Conservation (phyloP, 2,797 vertebrate genomes). For the Pseudochromis fuscus region DNA sequence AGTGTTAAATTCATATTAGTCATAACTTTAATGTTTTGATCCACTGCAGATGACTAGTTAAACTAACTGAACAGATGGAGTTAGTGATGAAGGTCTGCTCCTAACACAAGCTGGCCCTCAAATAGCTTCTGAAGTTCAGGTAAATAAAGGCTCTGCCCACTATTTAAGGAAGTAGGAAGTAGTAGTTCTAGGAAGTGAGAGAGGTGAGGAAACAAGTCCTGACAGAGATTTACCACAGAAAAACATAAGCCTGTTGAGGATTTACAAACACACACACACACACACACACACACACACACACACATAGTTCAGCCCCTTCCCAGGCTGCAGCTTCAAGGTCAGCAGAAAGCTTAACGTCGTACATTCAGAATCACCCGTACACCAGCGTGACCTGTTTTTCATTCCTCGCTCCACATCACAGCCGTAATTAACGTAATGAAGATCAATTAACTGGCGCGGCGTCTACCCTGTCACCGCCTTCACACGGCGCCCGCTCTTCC, state of each 20-base stretch:
- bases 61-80: too few species aligned
- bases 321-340: conserved; percentile 75
- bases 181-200: conserved; percentile 3
- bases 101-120: too few species aligned
- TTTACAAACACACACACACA: conserved; percentile 29
- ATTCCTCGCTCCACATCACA: conserved; percentile 72
- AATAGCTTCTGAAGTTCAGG: too few species aligned
- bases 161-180: too few species aligned
- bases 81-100: too few species aligned
- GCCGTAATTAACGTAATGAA: conserved; percentile 85
- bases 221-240: conserved; percentile 8
- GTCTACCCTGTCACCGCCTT: conserved; percentile 55
- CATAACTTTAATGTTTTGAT: too few species aligned
- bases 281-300: conserved; percentile 12
- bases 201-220: neutral
- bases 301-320: conserved; percentile 31
- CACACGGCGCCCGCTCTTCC: conserved; percentile 47
- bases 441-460: conserved; percentile 80
- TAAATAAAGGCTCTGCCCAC: too few species aligned
- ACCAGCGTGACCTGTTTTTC: conserved; percentile 60
- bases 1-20: too few species aligned
- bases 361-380: conserved; percentile 41
- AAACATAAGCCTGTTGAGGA: conserved; percentile 1
- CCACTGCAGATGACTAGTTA: too few species aligned
- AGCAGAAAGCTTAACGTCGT: conserved; percentile 54